Percentiles rank a stretch among this genome's conserved stretches.
These are phyloP conservation scores for Sorex fumeus DNA, from an alignment of 2,113 vertebrate species.

Conservation along the genomic window DNA sequence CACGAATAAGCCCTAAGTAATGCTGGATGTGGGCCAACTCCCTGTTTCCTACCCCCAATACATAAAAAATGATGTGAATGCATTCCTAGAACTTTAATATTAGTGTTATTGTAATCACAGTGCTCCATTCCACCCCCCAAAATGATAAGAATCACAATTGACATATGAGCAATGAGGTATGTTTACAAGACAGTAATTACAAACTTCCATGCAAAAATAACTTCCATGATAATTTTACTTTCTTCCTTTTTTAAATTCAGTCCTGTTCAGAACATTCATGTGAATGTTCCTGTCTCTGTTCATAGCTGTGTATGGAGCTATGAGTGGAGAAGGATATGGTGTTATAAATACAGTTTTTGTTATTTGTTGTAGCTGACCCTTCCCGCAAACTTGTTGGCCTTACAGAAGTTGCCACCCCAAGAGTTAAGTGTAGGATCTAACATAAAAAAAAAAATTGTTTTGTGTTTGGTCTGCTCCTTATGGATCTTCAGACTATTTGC, in stretches of 20 bases:
- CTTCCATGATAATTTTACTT: neutral
- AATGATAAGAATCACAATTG: neutral
- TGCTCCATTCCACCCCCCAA: too few species aligned
- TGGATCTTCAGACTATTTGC: neutral
- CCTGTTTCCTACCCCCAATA: too few species aligned
- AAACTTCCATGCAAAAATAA: neutral
- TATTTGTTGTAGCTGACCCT: neutral
- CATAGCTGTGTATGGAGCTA: neutral
- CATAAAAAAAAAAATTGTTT: neutral
- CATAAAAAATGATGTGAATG: too few species aligned
- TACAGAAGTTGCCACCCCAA: neutral
- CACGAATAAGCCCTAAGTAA: too few species aligned
- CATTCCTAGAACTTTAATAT: too few species aligned
- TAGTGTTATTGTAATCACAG: too few species aligned
- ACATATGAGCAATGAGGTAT: constrained; percentile 14
- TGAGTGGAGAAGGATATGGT: neutral
- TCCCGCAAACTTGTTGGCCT: neutral
- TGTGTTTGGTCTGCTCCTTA: neutral
- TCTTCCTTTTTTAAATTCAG: neutral
- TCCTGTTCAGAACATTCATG: neutral
- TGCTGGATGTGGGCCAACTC: neutral
- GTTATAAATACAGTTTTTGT: neutral
- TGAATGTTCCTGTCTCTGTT: neutral
- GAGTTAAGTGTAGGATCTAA: neutral
- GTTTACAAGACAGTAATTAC: constrained; percentile 6